Base-by-base conservation (phyloP, 2,113 vertebrate genomes). In the Crypturellus undulatus region DNA sequence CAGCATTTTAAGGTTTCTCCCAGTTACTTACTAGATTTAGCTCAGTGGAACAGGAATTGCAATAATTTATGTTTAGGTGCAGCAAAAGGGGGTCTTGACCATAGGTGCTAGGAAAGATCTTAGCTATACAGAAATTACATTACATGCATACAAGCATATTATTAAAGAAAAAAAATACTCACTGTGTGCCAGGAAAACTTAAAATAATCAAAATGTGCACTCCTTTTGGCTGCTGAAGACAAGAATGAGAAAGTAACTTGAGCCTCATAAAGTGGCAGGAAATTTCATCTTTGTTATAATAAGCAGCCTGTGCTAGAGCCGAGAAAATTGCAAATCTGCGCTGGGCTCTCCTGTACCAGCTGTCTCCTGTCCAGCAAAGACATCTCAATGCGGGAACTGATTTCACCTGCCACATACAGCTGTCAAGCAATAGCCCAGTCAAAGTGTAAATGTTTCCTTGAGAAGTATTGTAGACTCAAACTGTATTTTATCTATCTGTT, bases 401-500 rank as follows among this genome's bases (percentile, higher is more conserved):
- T 82, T 85, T 42, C 17, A 93, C 69, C 54, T 82, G 64, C 68
- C 82, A 91, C 79, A 79, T 12, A 80, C 51, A 20, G 25, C 49
- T 71, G 60, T 80, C 59, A 87, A 73, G 80, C 75, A 79, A 68
- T 43, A 90, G 84, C 70, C 90, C 64, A 84, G 90, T 91, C 54
- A 40, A 72, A 90, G 56, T 30, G 62, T 64, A 89, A 90, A 90
- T 60, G 72, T 92, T 89, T 97, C 71, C 60, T 85, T 89, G 49
- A 94, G 68, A 77, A 94, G 51, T 64, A 80, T 1, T 64, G 68
- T 59, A 32, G 79, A 73, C 77, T 92, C 91, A 83, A 94, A 78
- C 11, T 40, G 25, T 21, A 32, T 72, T 91, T 94, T 94, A 91
- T 38, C 80, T 94, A 91, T 38, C 80, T 93, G 76, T 86, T 91